Conservation (phyloP, 2,888 invertebrate species). For the Phlogophora meticulosa region DNA sequence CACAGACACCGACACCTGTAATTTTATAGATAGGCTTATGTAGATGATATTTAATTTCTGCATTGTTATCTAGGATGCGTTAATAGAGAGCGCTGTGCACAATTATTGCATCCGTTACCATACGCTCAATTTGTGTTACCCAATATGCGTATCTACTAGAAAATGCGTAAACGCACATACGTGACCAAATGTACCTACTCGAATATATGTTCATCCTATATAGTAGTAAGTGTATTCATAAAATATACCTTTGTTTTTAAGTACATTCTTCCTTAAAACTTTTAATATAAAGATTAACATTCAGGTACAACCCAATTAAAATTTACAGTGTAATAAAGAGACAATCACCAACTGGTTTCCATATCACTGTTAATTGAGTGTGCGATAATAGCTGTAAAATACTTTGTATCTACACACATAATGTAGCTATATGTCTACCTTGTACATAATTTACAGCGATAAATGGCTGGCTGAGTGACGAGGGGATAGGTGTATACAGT, state of each 20-base stretch:
- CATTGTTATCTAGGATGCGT: conserved; percentile 44
- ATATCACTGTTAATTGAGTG: conserved; percentile 59
- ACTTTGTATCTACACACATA: conserved; percentile 24
- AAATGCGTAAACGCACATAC: conserved; percentile 3
- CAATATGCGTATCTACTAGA: conserved; percentile 11
- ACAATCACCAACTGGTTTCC: conserved; percentile 52
- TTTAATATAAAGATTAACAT: neutral
- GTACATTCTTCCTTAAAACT: conserved; percentile 2
- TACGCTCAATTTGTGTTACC: conserved; percentile 24
- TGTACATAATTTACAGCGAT: conserved; percentile 40
- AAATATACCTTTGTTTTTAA: neutral
- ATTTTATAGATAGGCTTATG: conserved; percentile 34
- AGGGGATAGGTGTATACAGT: conserved; percentile 53
- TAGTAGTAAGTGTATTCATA: neutral
- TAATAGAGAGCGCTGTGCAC: conserved; percentile 29
- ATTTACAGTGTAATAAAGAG: conserved; percentile 14
- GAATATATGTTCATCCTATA: neutral
- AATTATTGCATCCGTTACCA: conserved; percentile 59
- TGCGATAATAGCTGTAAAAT: conserved; percentile 50
- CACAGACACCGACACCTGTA: conserved; percentile 61
- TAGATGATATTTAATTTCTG: conserved; percentile 1
- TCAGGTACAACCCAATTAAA: conserved; percentile 11
- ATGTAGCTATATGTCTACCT: conserved; percentile 28
- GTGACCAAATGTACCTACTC: too few relatives aligned
- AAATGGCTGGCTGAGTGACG: conserved; percentile 27